Base-by-base conservation (phyloP, 1,140 invertebrate genomes). In the Zaprionus ornatus region DNA sequence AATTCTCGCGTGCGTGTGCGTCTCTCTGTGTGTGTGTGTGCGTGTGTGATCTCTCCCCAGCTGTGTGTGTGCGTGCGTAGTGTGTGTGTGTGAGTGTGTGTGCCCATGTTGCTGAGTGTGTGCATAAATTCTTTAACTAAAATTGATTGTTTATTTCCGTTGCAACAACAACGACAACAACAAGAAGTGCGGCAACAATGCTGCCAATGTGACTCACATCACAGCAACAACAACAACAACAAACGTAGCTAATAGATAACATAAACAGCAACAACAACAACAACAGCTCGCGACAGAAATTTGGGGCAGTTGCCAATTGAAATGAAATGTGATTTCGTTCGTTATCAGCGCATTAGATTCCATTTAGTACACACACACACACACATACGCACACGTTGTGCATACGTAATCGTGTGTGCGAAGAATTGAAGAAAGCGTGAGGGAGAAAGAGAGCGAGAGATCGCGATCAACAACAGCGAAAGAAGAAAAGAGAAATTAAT, bases 111-210 rank as follows among this genome's bases (percentile, higher is more conserved):
- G 65, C 59, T 78, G 61, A 86, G 69, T 82, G 80, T 67, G 83
- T 74, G 83, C 80, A 70, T 90, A 90, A 85, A 90, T 90, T 90
- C 82, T 90, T 90, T 90, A 90, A 90, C 85, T 90, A 90, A 90
- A 90, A 90, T 90, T 90, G 85, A 90, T 90, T 90, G 85, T 90
- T 90, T 90, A 90, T 90, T 90, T 90, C 85, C 85, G 85, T 87
- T 82, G 84, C 57, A 73, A 74, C 71, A 71, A 55, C 60, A 62
- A 19, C 64, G 59, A 12, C 68, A 60, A 35, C 57, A 69, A 60
- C 57, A 52, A 37, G 23, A 62, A 62, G 54, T n/a, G n/a, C n/a
- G n/a, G n/a, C n/a, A n/a, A n/a, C n/a, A 59, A 66, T 59, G 70
- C 63, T 61, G 65, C 57, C 73, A 64, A 75, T 75, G 73, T 68